A percentile compares a stretch with the other conserved stretches of the same genome.
These are phyloP conservation scores for Aspidapion aeneum DNA, from an alignment of 2,888 invertebrate genomes.

Conservation along the genomic window DNA sequence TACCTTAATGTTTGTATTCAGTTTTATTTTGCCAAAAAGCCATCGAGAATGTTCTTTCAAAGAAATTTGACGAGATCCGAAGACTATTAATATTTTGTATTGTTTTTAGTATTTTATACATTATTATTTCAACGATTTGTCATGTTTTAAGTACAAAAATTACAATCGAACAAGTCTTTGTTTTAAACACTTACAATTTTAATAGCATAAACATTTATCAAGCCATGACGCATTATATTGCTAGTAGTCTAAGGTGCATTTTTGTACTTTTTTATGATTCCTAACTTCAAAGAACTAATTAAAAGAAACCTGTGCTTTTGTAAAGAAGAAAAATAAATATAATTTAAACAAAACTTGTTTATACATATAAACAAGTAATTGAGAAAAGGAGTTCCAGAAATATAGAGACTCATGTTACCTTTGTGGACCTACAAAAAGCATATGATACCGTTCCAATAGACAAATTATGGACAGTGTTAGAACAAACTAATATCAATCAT, in stretches of 20 bases:
- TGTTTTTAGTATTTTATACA: constrained; percentile 34
- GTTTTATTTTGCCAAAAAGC: constrained; percentile 35
- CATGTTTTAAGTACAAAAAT: background rate
- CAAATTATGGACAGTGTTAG: too few species aligned
- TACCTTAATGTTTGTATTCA: constrained; percentile 29
- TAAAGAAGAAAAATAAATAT: constrained; percentile 18
- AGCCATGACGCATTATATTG: constrained; percentile 39
- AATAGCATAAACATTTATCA: constrained; percentile 31
- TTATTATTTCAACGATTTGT: constrained; percentile 25
- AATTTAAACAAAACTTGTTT: too few species aligned
- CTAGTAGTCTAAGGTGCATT: constrained; percentile 33
- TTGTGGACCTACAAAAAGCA: too few species aligned
- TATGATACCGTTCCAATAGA: too few species aligned
- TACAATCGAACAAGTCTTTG: background rate
- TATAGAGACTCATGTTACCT: too few species aligned
- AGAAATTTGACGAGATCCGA: constrained; percentile 37
- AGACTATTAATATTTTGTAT: constrained; percentile 38
- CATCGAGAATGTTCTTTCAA: constrained; percentile 36
- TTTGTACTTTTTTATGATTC: constrained; percentile 33
- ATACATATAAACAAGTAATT: too few species aligned
- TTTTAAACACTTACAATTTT: constrained; percentile 27
- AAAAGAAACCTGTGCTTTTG: constrained; percentile 29
- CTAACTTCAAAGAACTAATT: constrained; percentile 34
- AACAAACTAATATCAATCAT: too few species aligned
- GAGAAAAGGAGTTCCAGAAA: too few species aligned